phyloP scores from a whole-genome alignment of 2,888 invertebrate species.

The Tuberolachnus salignus region DNA sequence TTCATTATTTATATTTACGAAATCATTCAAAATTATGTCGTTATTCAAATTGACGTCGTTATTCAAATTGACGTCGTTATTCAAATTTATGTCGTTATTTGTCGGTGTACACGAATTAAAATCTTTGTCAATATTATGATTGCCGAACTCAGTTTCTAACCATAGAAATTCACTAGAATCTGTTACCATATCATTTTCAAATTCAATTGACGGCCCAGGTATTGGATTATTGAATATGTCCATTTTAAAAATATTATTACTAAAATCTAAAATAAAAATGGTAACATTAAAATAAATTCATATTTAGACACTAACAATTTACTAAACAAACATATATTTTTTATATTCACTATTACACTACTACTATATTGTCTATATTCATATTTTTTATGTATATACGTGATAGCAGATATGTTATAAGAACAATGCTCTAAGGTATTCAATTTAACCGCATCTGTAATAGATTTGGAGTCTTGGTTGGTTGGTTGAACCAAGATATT shows the following conservation, averaged over 20 bases:
- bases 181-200: neutral
- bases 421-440: no score
- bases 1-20: neutral
- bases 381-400: neutral
- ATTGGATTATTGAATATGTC: conserved; percentile 39
- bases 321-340: neutral
- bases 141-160: conserved; percentile 40
- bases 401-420: no score
- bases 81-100: neutral
- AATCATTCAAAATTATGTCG: neutral
- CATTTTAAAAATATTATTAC: conserved; percentile 15
- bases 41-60: neutral
- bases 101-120: neutral
- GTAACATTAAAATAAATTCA: neutral
- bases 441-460: no score
- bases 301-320: no score
- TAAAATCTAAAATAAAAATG: conserved; percentile 28
- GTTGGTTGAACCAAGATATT: no score
- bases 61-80: neutral
- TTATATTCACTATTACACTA: neutral
- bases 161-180: conserved; percentile 35
- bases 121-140: neutral
- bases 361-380: neutral
- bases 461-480: no score
- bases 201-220: conserved; percentile 37